Conservation (phyloP, 2,797 vertebrate species). For the Cynodonichthys magdalenae region DNA sequence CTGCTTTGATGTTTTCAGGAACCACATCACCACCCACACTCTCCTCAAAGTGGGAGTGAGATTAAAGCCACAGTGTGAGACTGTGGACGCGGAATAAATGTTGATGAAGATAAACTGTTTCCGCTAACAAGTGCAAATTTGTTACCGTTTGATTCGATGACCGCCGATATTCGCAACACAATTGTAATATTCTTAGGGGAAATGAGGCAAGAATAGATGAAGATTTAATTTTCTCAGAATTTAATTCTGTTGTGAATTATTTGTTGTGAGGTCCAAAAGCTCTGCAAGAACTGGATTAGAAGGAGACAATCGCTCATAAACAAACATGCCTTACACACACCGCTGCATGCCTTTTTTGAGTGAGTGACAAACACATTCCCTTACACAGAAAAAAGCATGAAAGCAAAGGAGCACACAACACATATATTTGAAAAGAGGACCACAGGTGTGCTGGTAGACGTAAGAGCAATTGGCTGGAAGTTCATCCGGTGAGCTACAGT, state of each 20-base stretch:
- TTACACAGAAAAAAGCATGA: not conserved
- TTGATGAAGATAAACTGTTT: slow-evolving; percentile 10
- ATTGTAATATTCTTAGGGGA: not conserved
- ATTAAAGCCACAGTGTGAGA: slow-evolving; percentile 45
- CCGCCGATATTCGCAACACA: not conserved
- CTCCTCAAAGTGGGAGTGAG: slow-evolving; percentile 43
- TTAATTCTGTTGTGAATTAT: not conserved
- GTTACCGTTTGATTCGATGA: not conserved
- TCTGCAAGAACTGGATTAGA: slow-evolving; percentile 4
- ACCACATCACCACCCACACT: slow-evolving; percentile 53
- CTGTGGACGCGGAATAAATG: slow-evolving; percentile 15
- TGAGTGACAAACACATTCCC: slow-evolving; percentile 3
- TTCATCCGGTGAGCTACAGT: slow-evolving; percentile 25
- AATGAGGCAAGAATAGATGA: not conserved
- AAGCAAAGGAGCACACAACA: slow-evolving; percentile 3
- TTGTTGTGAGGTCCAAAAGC: slow-evolving; percentile 1
- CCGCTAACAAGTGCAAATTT: slow-evolving; percentile 13
- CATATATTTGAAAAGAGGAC: slow-evolving; percentile 13
- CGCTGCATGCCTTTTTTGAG: not conserved
- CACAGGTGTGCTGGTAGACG: slow-evolving; percentile 39
- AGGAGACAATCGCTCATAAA: slow-evolving; percentile 7
- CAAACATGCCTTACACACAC: not conserved
- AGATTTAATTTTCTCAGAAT: not conserved
- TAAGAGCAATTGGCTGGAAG: slow-evolving; percentile 6
- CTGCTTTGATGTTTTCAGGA: slow-evolving; percentile 54